phyloP scores from a whole-genome alignment of 2,888 invertebrate species.

The Junonia oenone region DNA sequence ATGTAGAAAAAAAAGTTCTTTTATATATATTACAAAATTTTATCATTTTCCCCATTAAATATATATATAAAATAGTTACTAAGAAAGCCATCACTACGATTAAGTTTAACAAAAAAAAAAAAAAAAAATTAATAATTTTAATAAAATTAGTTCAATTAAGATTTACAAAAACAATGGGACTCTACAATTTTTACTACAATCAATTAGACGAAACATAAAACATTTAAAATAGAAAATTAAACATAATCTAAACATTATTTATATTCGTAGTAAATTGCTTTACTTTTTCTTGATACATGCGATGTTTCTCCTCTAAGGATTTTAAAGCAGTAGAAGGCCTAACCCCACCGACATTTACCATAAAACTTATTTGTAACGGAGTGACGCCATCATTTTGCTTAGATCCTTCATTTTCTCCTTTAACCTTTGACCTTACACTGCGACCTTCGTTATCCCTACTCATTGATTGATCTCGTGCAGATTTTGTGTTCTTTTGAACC shows the following conservation, averaged over 20 bases:
- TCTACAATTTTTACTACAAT: neutral
- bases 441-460: conserved; percentile 14
- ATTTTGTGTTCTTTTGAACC: conserved; percentile 12
- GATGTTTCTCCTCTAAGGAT: conserved; percentile 64
- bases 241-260: conserved; percentile 15
- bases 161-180: too few species aligned
- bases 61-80: too few species aligned
- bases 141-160: neutral
- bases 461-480: conserved; percentile 24
- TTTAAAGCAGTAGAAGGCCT: conserved; percentile 54
- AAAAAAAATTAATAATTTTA: too few species aligned
- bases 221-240: conserved; percentile 4
- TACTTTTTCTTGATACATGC: conserved; percentile 64
- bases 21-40: too few species aligned
- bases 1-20: too few species aligned
- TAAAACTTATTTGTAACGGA: conserved; percentile 62
- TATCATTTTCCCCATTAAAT: too few species aligned
- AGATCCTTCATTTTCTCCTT: conserved; percentile 41
- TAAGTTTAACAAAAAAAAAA: too few species aligned
- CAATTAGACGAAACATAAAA: conserved; percentile 10
- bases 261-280: conserved; percentile 46
- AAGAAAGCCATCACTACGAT: too few species aligned
- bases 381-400: conserved; percentile 31
- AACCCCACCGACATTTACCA: conserved; percentile 55
- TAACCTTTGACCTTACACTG: conserved; percentile 38